Conservation (phyloP, 2,113 vertebrate genomes). For the Asarcornis scutulata region DNA sequence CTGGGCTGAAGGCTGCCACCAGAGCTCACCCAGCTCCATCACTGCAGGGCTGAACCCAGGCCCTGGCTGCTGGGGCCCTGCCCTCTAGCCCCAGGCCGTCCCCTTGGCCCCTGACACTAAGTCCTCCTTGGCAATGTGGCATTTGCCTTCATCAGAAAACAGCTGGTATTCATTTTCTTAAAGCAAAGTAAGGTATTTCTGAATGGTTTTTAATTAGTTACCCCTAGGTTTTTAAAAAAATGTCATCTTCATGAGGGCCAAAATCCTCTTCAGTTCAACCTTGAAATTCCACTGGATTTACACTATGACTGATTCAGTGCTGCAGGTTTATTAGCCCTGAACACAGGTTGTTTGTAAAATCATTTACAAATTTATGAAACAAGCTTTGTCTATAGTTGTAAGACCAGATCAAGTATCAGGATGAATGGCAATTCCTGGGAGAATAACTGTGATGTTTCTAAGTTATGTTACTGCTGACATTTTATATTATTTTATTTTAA, state of each 20-base stretch:
- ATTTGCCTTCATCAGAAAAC: background rate
- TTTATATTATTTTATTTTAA: background rate
- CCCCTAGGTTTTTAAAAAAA: background rate
- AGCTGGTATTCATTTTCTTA: background rate
- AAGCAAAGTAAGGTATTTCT: background rate
- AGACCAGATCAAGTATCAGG: background rate
- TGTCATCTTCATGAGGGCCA: background rate
- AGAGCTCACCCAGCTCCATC: background rate
- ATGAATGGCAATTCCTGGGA: background rate
- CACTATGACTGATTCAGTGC: background rate
- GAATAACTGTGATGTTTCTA: background rate
- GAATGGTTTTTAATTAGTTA: background rate
- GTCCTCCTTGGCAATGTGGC: accelerated
- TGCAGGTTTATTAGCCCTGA: background rate
- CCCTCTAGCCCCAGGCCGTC: background rate
- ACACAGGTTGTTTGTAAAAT: background rate
- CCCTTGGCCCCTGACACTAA: background rate
- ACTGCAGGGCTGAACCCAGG: background rate
- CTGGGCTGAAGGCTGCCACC: background rate
- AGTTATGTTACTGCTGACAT: background rate
- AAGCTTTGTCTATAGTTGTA: background rate
- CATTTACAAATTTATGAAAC: background rate
- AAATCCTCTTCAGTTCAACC: background rate
- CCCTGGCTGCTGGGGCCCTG: background rate
- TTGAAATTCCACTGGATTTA: background rate